Conservation (phyloP, 2,888 invertebrate genomes). For the Pachliopta kotzebuea region DNA sequence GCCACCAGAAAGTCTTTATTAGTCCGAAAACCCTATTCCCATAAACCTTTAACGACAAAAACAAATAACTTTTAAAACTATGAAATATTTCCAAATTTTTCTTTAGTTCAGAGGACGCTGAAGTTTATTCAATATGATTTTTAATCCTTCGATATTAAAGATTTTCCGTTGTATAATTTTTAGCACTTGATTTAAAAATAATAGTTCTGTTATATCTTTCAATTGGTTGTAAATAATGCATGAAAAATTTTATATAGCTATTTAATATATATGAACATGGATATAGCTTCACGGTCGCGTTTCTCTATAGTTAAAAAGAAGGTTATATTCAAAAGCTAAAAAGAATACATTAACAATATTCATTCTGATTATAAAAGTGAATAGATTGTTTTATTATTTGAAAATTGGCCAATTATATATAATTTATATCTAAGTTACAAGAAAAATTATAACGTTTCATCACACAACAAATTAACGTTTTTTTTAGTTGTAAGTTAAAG, state of each 20-base stretch:
- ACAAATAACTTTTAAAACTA: too few species aligned
- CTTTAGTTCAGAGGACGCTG: too few species aligned
- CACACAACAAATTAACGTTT: background rate
- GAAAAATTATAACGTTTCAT: background rate
- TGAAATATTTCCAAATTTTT: too few species aligned
- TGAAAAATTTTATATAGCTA: slow-evolving; percentile 1
- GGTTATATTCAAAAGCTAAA: background rate
- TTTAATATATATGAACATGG: background rate
- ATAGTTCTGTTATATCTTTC: background rate
- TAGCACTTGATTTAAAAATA: too few species aligned
- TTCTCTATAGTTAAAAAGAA: background rate
- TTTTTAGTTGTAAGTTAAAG: background rate
- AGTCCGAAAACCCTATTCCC: too few species aligned
- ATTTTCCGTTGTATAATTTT: too few species aligned
- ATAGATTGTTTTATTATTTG: background rate
- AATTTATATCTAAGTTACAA: slow-evolving; percentile 1
- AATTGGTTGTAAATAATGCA: background rate
- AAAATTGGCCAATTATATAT: background rate
- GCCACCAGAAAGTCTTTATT: too few species aligned
- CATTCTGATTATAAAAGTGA: background rate
- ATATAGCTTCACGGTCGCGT: background rate
- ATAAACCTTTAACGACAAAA: too few species aligned
- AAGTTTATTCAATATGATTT: too few species aligned
- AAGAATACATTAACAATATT: background rate
- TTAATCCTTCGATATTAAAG: too few species aligned